Evolutionary conservation across 2,113 vertebrate genomes (phyloP), one percentile per base, ranked within the genome.

Genomic region (Taxidea taxus): DNA sequence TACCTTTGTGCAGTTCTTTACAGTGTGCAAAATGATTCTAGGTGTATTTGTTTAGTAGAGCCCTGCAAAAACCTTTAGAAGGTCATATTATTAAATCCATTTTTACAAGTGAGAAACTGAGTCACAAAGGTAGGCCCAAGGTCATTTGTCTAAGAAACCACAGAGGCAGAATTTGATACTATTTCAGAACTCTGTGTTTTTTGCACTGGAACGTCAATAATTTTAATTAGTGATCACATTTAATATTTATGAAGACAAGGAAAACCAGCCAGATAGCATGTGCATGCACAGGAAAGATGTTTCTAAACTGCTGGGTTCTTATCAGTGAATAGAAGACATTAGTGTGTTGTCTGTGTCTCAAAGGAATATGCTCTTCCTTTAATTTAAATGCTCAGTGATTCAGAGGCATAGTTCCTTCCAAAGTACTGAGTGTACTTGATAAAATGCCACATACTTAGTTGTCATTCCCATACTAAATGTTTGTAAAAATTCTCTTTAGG

Each of bases 401-500:
- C 49, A 56, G 80, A 81, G 54, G 56, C 29, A 13, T 34, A 0
- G 3, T 47, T 96, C 25, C 47, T 88, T 94, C 84, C 64, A 12
- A 47, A 81, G 82, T 90, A 42, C 77, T 62, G 74, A 95, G 54
- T 31, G 58, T 39, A 47, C 34, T 86, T 87, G 89, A 91, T 91
- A 95, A 94, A 92, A 87, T 75, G 78, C 64, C 93, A 47, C n/a
- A 60, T 56, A 42, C 72, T 92, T 82, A 56, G 74, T 75, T 39
- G 11, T 56, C 51, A 31, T 93, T 95, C 58, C 81, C 60, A 5
- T 51, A 25, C 72, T 90, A 87, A 70, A 49, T 16, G 37, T 75
- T 72, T 75, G 80, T 87, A 90, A 91, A 95, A 96, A 21, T 90
- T 97, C 60, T 95, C 82, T 83, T 90, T 93, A 94, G 47, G 92